Evolutionary conservation across 2,888 invertebrate species (phyloP).

Genomic region (Mantis religiosa): DNA sequence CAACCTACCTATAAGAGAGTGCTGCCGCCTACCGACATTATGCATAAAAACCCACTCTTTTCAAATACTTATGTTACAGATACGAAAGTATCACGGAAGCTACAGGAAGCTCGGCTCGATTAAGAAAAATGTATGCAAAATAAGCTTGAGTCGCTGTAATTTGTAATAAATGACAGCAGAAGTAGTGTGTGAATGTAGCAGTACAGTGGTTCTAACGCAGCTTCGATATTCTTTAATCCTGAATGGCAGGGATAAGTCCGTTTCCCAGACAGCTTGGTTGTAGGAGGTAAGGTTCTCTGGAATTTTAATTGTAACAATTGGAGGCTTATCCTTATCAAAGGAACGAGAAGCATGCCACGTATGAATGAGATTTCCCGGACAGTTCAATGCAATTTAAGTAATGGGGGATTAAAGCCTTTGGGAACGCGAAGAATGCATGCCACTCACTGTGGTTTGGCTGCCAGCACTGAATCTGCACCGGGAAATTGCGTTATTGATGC

Average conservation of each 20-base stretch:
- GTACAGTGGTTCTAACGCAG: too few relatives aligned
- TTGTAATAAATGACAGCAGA: too few relatives aligned
- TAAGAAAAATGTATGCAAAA: too few relatives aligned
- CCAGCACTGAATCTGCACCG: background rate
- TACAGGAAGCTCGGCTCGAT: too few relatives aligned
- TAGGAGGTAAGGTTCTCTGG: background rate
- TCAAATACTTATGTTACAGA: too few relatives aligned
- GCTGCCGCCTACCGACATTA: too few relatives aligned
- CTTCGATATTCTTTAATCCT: background rate
- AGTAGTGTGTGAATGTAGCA: too few relatives aligned
- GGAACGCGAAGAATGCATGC: background rate
- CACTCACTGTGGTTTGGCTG: background rate
- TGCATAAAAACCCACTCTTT: too few relatives aligned
- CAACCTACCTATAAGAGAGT: too few relatives aligned
- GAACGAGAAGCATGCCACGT: background rate
- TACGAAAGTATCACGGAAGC: too few relatives aligned
- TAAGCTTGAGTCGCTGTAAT: too few relatives aligned
- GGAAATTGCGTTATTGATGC: too few relatives aligned
- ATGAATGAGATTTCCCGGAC: background rate
- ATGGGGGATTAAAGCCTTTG: background rate
- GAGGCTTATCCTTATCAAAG: background rate
- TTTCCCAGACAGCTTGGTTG: background rate
- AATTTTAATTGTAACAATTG: background rate
- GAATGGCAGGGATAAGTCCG: background rate
- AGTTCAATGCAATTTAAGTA: background rate